These are phyloP conservation scores for Cherax destructor DNA, from an alignment of 1,140 invertebrate species.

Conservation along the genomic window DNA sequence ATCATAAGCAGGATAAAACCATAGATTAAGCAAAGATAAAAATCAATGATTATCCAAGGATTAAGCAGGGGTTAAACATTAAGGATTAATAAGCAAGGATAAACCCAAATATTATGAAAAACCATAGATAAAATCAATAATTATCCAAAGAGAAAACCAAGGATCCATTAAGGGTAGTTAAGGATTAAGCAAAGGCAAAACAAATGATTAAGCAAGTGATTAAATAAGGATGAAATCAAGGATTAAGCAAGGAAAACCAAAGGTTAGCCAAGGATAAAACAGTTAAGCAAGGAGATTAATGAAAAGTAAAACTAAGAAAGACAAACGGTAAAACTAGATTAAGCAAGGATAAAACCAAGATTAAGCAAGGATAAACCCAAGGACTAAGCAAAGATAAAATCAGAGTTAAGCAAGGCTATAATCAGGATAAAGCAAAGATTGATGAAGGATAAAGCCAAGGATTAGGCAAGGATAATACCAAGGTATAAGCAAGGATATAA, in stretches of 20 bases:
- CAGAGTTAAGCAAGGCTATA: not conserved
- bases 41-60: too few relatives aligned
- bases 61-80: too few relatives aligned
- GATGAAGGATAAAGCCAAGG: too few relatives aligned
- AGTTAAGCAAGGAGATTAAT: too few relatives aligned
- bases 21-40: too few relatives aligned
- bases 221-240: not conserved
- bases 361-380: not conserved
- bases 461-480: not conserved
- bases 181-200: not conserved
- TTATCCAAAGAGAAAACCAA: not conserved
- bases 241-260: not conserved
- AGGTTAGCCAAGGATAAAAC: not conserved
- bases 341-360: not conserved
- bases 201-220: not conserved
- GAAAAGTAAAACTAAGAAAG: too few relatives aligned
- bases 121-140: too few relatives aligned
- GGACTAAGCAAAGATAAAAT: not conserved
- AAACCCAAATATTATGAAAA: too few relatives aligned
- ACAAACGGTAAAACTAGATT: too few relatives aligned
- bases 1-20: too few relatives aligned
- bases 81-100: too few relatives aligned
- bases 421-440: not conserved
- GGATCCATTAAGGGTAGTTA: not conserved
- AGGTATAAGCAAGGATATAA: not conserved